A percentile compares a stretch with the other conserved stretches of the same genome.
phyloP scores from a whole-genome alignment of 2,888 invertebrate genomes.

The Sarcophaga variegata region DNA sequence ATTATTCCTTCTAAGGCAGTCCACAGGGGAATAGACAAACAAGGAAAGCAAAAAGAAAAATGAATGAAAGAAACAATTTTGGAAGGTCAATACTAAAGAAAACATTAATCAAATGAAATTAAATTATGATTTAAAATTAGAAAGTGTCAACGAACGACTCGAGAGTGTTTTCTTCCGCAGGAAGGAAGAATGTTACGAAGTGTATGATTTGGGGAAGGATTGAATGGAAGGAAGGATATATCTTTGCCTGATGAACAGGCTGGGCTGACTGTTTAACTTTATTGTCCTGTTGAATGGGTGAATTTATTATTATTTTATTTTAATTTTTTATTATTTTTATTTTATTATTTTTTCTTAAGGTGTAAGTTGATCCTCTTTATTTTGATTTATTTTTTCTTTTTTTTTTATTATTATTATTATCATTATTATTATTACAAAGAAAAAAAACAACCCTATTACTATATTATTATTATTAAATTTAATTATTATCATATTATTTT shows the following conservation, averaged over 20 bases:
- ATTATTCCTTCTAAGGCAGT: not conserved
- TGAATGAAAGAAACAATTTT: no score
- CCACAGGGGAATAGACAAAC: no score
- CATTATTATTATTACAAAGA: slow-evolving; percentile 18
- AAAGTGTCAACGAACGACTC: not conserved
- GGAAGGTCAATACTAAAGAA: no score
- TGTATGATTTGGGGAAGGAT: slow-evolving; percentile 13
- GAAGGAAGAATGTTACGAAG: no score
- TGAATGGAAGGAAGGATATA: slow-evolving; percentile 4
- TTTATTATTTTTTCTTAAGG: slow-evolving; percentile 59
- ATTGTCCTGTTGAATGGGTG: slow-evolving; percentile 56
- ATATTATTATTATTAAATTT: slow-evolving; percentile 41
- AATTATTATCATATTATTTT: slow-evolving; percentile 27
- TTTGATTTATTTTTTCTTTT: slow-evolving; percentile 38
- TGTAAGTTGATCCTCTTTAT: slow-evolving; percentile 63
- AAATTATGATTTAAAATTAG: not conserved
- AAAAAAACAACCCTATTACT: not conserved
- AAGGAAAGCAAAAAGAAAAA: no score
- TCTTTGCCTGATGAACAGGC: not conserved
- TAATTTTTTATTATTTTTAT: not conserved
- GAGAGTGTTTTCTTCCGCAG: not conserved
- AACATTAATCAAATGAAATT: not conserved
- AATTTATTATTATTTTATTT: slow-evolving; percentile 54
- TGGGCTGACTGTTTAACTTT: slow-evolving; percentile 48
- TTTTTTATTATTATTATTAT: slow-evolving; percentile 43